Conservation (phyloP, 2,888 invertebrate species). For the Perithous albicinctus region DNA sequence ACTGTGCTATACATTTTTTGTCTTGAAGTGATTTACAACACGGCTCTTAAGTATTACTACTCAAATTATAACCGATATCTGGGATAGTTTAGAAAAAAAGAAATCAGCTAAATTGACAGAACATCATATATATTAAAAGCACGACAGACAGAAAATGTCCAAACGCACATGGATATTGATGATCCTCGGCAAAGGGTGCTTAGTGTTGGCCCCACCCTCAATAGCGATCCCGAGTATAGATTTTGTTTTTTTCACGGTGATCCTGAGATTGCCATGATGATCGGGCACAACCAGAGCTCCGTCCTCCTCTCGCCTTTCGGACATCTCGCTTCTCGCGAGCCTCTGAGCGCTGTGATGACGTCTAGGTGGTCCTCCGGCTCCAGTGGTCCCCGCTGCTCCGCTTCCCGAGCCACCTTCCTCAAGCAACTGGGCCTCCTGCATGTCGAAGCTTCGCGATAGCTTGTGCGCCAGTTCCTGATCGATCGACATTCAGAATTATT, state of each 20-base stretch:
- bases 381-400: constrained; percentile 71
- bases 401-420: constrained; percentile 79
- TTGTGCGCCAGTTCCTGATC: constrained; percentile 94
- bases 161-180: constrained; percentile 97
- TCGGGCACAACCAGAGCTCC: constrained; percentile 92
- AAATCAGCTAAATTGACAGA: too few species aligned
- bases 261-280: constrained; percentile 94
- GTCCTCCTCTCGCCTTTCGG: constrained; percentile 87
- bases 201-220: constrained; percentile 98
- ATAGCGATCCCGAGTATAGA: constrained; percentile 98
- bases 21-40: too few species aligned
- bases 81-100: too few species aligned
- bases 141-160: not conserved
- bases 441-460: constrained; percentile 94
- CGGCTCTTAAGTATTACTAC: too few species aligned
- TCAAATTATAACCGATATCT: too few species aligned
- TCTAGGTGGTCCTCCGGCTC: constrained; percentile 79
- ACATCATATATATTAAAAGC: not conserved
- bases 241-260: constrained; percentile 96
- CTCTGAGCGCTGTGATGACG: constrained; percentile 83
- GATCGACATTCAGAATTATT: constrained; percentile 23
- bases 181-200: constrained; percentile 96
- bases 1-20: too few species aligned
- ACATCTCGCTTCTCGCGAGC: constrained; percentile 77
- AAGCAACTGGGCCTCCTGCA: constrained; percentile 88